phyloP scores from a whole-genome alignment of 2,888 invertebrate genomes.

The Apeira syringaria region DNA sequence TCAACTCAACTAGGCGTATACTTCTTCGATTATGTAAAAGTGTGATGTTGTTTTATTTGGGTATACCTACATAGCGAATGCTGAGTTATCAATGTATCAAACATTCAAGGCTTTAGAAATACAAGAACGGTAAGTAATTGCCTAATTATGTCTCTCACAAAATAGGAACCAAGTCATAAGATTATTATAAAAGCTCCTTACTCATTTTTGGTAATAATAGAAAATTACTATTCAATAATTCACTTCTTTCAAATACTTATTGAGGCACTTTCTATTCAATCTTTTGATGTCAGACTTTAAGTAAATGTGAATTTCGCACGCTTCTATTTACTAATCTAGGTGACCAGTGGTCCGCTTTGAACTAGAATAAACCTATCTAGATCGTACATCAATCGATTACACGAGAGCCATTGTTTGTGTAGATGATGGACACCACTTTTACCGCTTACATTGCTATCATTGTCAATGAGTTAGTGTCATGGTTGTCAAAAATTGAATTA shows the following conservation, averaged over 20 bases:
- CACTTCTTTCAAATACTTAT: neutral
- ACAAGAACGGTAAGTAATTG: too few species aligned
- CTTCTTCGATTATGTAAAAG: too few species aligned
- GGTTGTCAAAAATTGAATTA: slow-evolving; percentile 35
- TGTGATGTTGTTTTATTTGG: too few species aligned
- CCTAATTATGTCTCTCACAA: too few species aligned
- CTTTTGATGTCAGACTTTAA: neutral
- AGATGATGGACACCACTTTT: slow-evolving; percentile 40
- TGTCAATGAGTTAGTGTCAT: slow-evolving; percentile 56
- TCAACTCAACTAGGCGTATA: too few species aligned
- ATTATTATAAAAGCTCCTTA: too few species aligned
- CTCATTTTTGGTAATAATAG: too few species aligned
- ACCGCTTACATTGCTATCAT: slow-evolving; percentile 63
- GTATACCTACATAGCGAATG: too few species aligned
- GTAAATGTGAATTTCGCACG: slow-evolving; percentile 4
- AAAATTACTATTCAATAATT: too few species aligned
- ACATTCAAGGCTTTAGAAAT: too few species aligned
- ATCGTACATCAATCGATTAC: slow-evolving; percentile 20
- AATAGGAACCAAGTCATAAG: too few species aligned
- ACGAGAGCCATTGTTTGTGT: slow-evolving; percentile 15
- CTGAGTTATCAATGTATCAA: too few species aligned
- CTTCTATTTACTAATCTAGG: neutral
- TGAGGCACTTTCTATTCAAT: slow-evolving; percentile 2
- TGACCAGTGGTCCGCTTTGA: slow-evolving; percentile 8
- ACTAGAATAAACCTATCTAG: slow-evolving; percentile 14